phyloP scores from a whole-genome alignment of 2,797 vertebrate genomes.

The Girardinus metallicus region DNA sequence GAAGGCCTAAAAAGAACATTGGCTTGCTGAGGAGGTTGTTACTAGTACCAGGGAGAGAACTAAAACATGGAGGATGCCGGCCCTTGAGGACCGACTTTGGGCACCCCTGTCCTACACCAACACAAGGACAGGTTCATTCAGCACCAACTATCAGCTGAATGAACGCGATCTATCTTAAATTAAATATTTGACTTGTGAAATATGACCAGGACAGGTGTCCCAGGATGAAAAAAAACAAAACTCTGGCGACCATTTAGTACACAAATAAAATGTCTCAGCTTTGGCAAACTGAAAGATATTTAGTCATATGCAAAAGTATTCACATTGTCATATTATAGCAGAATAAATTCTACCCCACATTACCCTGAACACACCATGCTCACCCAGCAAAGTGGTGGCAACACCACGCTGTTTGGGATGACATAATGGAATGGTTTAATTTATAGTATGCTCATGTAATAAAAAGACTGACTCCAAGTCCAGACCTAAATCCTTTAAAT shows the following conservation, averaged over 20 bases:
- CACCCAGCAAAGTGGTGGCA: not conserved
- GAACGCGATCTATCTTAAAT: too few relatives aligned
- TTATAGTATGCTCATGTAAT: not conserved
- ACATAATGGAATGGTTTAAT: not conserved
- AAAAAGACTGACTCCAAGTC: not conserved
- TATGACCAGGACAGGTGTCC: not conserved
- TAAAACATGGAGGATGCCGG: too few relatives aligned
- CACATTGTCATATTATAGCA: not conserved
- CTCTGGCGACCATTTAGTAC: too few relatives aligned
- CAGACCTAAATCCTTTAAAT: not conserved
- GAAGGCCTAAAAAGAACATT: too few relatives aligned
- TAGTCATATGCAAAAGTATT: not conserved
- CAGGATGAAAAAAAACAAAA: not conserved
- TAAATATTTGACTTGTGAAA: not conserved
- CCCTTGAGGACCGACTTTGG: too few relatives aligned
- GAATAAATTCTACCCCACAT: not conserved
- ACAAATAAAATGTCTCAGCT: not conserved
- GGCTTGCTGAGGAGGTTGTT: too few relatives aligned
- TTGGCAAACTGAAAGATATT: not conserved
- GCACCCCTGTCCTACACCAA: too few relatives aligned
- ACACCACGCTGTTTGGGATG: not conserved
- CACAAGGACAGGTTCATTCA: constrained; percentile 19
- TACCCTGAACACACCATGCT: not conserved
- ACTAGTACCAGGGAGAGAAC: too few relatives aligned
- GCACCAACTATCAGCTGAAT: not conserved